phyloP scores from a whole-genome alignment of 2,113 vertebrate species.

The Hylia prasina region DNA sequence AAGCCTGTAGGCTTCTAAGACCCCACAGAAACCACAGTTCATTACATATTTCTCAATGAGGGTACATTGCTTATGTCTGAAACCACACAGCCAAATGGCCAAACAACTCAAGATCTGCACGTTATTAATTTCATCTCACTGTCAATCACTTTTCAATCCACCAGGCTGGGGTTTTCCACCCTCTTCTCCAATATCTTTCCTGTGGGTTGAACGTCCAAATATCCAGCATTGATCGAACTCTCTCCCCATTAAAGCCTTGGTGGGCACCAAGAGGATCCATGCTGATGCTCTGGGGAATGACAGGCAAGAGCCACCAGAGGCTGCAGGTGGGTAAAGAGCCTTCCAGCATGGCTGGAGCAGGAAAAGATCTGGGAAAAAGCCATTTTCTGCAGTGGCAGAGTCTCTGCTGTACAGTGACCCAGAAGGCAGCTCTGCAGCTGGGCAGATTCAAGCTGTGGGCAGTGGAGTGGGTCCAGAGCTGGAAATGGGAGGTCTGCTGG shows the following conservation, averaged over 20 bases:
- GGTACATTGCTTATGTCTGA: background rate
- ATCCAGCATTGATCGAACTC: background rate
- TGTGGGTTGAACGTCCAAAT: background rate
- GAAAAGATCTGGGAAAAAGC: background rate
- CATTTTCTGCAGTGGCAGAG: background rate
- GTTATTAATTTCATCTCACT: background rate
- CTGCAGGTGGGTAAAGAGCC: background rate
- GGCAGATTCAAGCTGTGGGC: background rate
- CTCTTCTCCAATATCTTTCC: background rate
- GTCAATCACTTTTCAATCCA: conserved; percentile 32
- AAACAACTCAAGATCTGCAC: background rate
- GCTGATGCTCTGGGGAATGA: background rate
- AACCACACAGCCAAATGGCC: background rate
- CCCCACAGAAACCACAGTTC: background rate
- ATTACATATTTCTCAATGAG: background rate
- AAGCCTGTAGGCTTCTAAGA: background rate
- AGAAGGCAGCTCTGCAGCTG: background rate
- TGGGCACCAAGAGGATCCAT: background rate
- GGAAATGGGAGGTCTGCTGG: background rate
- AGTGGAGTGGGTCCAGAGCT: background rate
- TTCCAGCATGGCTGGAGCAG: background rate
- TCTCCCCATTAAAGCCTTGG: background rate
- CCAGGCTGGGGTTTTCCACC: background rate
- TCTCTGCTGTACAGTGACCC: background rate
- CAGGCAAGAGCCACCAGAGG: background rate